Evolutionary conservation across 2,888 invertebrate species (phyloP).

Genomic region (Lochmaea crataegi): DNA sequence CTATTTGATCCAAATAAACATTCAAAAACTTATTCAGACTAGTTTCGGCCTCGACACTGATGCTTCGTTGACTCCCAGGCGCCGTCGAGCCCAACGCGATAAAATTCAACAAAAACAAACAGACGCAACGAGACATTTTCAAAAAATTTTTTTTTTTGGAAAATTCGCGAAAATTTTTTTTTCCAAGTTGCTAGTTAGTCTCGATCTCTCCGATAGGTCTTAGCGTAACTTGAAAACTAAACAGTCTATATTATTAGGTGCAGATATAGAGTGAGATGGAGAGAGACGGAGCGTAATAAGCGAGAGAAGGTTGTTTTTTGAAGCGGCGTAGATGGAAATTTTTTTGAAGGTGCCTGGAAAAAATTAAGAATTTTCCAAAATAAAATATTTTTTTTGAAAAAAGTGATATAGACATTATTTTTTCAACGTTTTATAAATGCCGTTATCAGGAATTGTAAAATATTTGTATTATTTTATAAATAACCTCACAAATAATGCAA

Average conservation of each 20-base stretch:
- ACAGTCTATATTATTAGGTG: constrained; percentile 43
- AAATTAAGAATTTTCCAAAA: background rate
- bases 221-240: constrained; percentile 42
- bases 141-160: constrained; percentile 5
- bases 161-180: constrained; percentile 16
- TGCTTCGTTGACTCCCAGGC: background rate
- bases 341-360: background rate
- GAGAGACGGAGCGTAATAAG: constrained; percentile 33
- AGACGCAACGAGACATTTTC: constrained; percentile 27
- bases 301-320: constrained; percentile 16
- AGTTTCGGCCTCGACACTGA: constrained; percentile 34
- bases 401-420: too few relatives aligned
- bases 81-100: constrained; percentile 9
- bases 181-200: background rate
- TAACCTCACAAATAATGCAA: too few relatives aligned
- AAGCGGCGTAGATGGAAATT: constrained; percentile 3
- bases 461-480: too few relatives aligned
- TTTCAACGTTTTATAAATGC: too few relatives aligned
- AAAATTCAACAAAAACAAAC: constrained; percentile 33
- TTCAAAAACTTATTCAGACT: constrained; percentile 39
- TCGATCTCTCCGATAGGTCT: constrained; percentile 23
- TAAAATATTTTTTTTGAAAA: too few relatives aligned
- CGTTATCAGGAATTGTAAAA: too few relatives aligned
- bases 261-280: constrained; percentile 39
- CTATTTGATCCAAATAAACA: constrained; percentile 24